phyloP scores from a whole-genome alignment of 2,797 vertebrate species.

The Phalanger gymnotis region DNA sequence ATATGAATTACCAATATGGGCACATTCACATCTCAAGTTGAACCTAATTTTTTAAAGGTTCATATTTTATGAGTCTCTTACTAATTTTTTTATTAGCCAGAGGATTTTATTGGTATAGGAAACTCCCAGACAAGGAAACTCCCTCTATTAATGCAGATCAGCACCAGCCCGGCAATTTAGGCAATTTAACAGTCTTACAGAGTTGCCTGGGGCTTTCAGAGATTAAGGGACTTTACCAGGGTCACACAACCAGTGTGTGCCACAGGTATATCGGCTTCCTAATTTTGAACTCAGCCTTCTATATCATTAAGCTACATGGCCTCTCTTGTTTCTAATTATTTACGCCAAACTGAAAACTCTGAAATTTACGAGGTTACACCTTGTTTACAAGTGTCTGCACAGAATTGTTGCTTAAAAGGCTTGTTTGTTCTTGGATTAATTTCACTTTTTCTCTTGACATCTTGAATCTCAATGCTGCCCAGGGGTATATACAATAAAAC shows the following conservation, averaged over 20 bases:
- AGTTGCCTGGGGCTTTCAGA: neutral
- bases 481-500: neutral
- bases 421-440: neutral
- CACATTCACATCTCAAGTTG: constrained; percentile 73
- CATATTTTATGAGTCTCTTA: constrained; percentile 14
- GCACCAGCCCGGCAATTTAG: neutral
- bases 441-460: neutral
- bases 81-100: neutral
- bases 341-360: neutral
- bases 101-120: neutral
- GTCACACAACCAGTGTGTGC: neutral
- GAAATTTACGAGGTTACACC: neutral
- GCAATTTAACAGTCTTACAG: neutral
- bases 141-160: neutral
- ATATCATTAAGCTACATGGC: neutral
- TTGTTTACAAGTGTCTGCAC: neutral
- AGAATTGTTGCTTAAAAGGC: neutral
- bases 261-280: neutral
- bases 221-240: neutral
- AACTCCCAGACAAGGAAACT: neutral
- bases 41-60: constrained; percentile 60
- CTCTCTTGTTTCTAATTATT: neutral
- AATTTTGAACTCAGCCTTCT: neutral
- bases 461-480: neutral
- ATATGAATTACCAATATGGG: constrained; percentile 65